Evolutionary conservation across 2,888 invertebrate species (phyloP), one percentile per base, ranked within the genome.

Genomic region (Branchinecta sandiegonensis): DNA sequence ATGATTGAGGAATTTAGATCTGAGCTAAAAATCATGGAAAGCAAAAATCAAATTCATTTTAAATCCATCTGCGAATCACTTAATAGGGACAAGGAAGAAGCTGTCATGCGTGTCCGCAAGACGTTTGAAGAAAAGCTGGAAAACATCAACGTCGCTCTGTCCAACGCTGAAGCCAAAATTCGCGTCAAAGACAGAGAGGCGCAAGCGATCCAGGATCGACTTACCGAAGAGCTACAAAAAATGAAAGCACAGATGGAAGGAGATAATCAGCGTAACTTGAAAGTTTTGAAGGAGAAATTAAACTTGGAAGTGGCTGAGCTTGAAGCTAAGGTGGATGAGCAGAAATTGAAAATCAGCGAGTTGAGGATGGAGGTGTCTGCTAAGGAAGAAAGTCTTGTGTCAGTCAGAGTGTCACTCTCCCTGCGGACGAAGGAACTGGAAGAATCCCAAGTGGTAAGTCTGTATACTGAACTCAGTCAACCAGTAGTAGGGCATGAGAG

Each of bases 361-460:
- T 56, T 56, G 17, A n/a, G 56, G 56, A 56, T 17, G 56, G 17
- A 9, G 8, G 14, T 56, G 14, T 56, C 56, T 56, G 17, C 56
- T 8, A 56, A 56, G 56, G 56, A 56, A 56, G 56, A 56, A 10
- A 17, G 17, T 14, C n/a, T 56, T 56, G 56, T 17, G n/a, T 56
- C 56, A 14, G n/a, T 56, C n/a, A 8, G 56, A n/a, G 56, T 56
- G n/a, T 56, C 56, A 10, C 8, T 56, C 10, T 9, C 56, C 17
- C 17, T 56, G 17, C n/a, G 56, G 56, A 56, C 56, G 8, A 56
- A 56, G 17, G 56, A 56, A 56, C 56, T 56, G 56, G 56, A 56
- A 17, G 56, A 56, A 56, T n/a, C 56, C 8, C 56, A 56, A 9
- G 17, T 9, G 56, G 56, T 56, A 56, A 56, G 56, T 10, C 17